These are phyloP conservation scores for Cotesia congregata DNA, from an alignment of 2,888 invertebrate species.

Conservation along the genomic window DNA sequence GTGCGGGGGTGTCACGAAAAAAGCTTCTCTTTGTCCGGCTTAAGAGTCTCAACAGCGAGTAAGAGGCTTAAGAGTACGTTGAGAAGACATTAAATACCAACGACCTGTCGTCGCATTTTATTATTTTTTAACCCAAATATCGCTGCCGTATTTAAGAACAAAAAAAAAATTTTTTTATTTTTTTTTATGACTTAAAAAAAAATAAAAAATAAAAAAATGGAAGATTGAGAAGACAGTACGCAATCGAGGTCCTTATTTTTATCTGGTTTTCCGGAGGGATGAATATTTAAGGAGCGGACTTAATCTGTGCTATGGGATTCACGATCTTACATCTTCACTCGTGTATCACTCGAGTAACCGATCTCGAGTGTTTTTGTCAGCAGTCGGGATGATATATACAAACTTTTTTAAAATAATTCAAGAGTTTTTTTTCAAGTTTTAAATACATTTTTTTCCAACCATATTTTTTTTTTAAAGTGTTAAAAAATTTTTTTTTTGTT, in stretches of 20 bases:
- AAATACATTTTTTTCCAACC: too few species aligned
- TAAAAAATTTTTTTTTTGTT: too few species aligned
- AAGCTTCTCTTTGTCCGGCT: slow-evolving; percentile 65
- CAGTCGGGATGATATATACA: not conserved
- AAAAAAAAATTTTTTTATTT: not conserved
- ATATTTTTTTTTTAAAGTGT: too few species aligned
- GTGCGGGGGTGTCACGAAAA: slow-evolving; percentile 20
- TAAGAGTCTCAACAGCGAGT: slow-evolving; percentile 65
- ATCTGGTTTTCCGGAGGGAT: slow-evolving; percentile 73
- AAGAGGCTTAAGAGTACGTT: slow-evolving; percentile 66
- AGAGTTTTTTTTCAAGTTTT: too few species aligned
- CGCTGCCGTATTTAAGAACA: too few species aligned
- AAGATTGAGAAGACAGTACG: slow-evolving; percentile 26
- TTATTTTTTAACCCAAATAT: slow-evolving; percentile 5
- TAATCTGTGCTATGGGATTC: slow-evolving; percentile 75
- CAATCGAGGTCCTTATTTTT: slow-evolving; percentile 70
- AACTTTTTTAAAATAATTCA: not conserved
- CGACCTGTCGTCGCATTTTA: slow-evolving; percentile 36
- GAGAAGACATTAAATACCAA: slow-evolving; percentile 50
- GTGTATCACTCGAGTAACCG: slow-evolving; percentile 47
- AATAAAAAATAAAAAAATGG: slow-evolving; percentile 17
- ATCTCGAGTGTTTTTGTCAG: slow-evolving; percentile 16
- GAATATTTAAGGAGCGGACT: slow-evolving; percentile 75
- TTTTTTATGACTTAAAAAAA: slow-evolving; percentile 32
- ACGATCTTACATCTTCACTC: slow-evolving; percentile 43